Evolutionary conservation across 35 echinoderm and acorn worm species (phyloP).

Genomic region (Chiridota heheva): DNA sequence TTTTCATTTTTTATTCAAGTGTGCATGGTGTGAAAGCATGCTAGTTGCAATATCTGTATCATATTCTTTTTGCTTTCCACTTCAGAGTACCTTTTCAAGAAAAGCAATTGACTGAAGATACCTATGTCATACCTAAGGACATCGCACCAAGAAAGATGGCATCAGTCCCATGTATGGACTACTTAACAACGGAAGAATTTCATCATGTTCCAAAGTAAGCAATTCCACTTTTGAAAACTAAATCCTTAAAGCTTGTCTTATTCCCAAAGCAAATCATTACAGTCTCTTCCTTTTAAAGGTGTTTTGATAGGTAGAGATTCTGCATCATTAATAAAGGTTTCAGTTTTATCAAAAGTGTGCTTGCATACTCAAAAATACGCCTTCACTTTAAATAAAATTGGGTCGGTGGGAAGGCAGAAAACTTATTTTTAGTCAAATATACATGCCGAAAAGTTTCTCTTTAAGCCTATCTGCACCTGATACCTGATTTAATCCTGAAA

Average conservation of each 20-base stretch:
- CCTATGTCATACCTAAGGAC: conserved; percentile 3
- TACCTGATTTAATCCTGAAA: no score
- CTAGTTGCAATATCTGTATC: no score
- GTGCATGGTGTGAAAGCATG: no score
- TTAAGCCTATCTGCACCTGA: no score
- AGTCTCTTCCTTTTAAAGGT: not conserved
- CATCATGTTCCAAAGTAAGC: conserved; percentile 26
- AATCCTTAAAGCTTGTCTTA: not conserved
- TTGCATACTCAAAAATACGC: no score
- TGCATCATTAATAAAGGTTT: no score
- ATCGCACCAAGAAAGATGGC: not conserved
- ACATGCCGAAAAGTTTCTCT: no score
- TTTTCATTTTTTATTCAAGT: no score
- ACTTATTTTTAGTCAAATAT: no score
- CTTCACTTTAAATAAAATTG: no score
- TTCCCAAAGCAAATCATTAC: not conserved
- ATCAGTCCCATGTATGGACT: not conserved
- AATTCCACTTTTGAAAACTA: not conserved
- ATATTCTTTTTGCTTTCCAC: not conserved
- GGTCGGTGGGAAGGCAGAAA: no score
- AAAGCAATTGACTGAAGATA: conserved; percentile 18
- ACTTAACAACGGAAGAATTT: conserved; percentile 12
- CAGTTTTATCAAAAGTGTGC: no score
- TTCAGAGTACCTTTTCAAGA: conserved; percentile 24
- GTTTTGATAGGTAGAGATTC: not conserved